Conservation (phyloP, 1,140 invertebrate genomes). For the Bombus soroeensis region DNA sequence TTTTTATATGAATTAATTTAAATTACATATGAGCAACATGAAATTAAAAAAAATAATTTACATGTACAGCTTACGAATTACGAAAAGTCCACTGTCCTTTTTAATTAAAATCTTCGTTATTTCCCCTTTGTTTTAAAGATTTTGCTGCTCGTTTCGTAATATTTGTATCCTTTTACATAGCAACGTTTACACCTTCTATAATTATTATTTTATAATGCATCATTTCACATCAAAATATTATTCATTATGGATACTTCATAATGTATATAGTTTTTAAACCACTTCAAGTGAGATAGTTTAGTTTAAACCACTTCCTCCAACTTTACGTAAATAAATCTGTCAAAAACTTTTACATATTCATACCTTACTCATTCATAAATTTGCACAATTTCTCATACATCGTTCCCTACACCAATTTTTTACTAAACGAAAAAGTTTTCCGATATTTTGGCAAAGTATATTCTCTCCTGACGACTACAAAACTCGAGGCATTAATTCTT, state of each 20-base stretch:
- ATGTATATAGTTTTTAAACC: background rate
- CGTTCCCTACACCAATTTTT: background rate
- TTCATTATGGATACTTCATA: background rate
- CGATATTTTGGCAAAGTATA: background rate
- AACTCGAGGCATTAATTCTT: no score
- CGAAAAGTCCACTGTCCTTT: background rate
- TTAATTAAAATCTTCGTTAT: slow-evolving; percentile 4
- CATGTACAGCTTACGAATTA: background rate
- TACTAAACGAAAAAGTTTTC: background rate
- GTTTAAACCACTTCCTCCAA: background rate
- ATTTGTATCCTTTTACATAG: background rate
- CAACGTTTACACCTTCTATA: background rate
- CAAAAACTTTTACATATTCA: background rate
- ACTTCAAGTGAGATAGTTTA: no score
- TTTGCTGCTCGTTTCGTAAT: background rate
- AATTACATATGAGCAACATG: background rate
- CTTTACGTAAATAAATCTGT: background rate
- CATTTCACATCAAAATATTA: background rate
- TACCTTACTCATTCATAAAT: background rate
- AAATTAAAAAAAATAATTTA: background rate
- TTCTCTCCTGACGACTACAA: background rate
- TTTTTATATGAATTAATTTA: background rate
- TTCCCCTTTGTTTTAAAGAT: background rate
- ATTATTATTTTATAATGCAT: background rate
- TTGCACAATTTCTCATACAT: background rate